phyloP scores from a whole-genome alignment of 2,888 invertebrate species.

The Acleris literana region DNA sequence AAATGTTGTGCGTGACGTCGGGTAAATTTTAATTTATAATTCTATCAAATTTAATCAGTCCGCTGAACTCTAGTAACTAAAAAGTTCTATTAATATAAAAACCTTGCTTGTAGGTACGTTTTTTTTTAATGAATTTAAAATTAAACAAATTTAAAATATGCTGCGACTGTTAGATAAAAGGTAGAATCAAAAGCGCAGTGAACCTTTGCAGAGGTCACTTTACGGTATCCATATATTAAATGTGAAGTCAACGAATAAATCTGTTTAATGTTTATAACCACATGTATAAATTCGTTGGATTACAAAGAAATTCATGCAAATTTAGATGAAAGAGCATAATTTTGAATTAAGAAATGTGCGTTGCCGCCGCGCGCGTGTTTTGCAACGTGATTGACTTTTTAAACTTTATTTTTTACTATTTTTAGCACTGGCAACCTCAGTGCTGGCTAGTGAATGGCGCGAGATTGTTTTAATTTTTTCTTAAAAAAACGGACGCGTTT shows the following conservation, averaged over 20 bases:
- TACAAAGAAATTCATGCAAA: conserved; percentile 54
- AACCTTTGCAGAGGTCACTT: no score
- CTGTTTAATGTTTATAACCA: conserved; percentile 53
- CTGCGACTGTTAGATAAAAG: no score
- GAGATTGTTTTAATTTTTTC: conserved; percentile 55
- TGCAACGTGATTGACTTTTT: conserved; percentile 61
- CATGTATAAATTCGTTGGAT: conserved; percentile 42
- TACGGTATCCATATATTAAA: no score
- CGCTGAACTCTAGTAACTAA: no score
- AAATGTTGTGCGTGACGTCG: no score
- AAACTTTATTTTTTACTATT: conserved; percentile 49
- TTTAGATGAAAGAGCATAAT: conserved; percentile 52
- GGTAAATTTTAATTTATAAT: no score
- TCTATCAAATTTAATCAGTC: no score
- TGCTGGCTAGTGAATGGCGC: conserved; percentile 49
- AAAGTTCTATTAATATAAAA: no score
- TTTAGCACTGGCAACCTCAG: conserved; percentile 13
- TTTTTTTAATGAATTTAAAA: no score
- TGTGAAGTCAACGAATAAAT: conserved; percentile 37
- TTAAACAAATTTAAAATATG: no score
- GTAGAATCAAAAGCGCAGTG: no score
- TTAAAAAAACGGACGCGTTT: conserved; percentile 58
- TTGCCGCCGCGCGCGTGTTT: conserved; percentile 56
- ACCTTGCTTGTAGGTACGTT: no score
- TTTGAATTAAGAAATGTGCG: conserved; percentile 61